Conservation (phyloP, 2,113 vertebrate species). For the Chamaetylas fuelleborni region DNA sequence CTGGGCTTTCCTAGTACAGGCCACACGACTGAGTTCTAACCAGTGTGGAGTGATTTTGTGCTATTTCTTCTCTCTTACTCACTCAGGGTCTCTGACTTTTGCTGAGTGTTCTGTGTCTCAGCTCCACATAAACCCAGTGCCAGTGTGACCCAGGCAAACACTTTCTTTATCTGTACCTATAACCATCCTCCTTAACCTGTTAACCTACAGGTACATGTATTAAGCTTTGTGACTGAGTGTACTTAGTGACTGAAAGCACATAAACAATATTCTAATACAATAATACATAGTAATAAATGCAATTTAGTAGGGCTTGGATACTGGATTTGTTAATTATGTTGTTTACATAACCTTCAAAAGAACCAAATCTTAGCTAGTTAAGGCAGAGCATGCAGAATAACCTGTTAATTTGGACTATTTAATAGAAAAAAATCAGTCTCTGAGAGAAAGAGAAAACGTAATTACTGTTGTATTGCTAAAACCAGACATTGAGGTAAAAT, state of each 20-base stretch:
- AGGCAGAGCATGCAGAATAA: background rate
- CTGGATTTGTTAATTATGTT: background rate
- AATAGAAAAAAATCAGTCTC: background rate
- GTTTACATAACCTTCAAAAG: background rate
- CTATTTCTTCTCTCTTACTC: background rate
- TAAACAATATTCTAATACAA: background rate
- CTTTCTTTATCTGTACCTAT: rapidly evolving
- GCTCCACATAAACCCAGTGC: background rate
- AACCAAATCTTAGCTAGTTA: background rate
- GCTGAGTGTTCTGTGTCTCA: background rate
- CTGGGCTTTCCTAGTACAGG: background rate
- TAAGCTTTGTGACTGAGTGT: background rate
- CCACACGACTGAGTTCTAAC: background rate
- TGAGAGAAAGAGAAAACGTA: background rate
- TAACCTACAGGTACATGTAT: background rate
- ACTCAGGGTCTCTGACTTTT: background rate
- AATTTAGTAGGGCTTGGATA: background rate
- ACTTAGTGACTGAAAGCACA: background rate
- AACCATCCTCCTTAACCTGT: background rate
- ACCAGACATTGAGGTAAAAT: background rate
- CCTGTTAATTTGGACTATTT: background rate
- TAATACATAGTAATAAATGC: background rate
- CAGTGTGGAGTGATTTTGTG: background rate
- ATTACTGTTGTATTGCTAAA: background rate
- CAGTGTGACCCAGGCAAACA: background rate